A percentile compares a stretch with the other conserved stretches of the same genome.
Evolutionary conservation across 2,888 invertebrate species (phyloP).

Genomic region (Lumbricus terrestris): DNA sequence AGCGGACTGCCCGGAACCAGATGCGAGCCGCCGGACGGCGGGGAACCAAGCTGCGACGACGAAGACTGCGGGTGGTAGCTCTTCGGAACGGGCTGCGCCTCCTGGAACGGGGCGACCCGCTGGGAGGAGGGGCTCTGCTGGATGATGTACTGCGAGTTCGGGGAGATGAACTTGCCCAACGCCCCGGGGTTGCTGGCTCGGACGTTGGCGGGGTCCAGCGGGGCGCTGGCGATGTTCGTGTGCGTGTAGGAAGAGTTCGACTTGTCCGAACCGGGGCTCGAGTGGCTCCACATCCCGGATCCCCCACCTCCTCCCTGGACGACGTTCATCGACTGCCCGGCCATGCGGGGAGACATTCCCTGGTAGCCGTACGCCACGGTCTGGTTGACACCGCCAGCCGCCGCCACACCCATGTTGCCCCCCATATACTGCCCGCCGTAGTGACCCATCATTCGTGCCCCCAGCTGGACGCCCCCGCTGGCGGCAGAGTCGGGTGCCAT

Average conservation of each 20-base stretch:
- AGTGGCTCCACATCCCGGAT: slow-evolving; percentile 21
- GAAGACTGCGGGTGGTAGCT: not conserved
- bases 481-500: not conserved
- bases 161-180: not conserved
- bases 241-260: not conserved
- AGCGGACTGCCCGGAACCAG: not conserved
- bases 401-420: not conserved
- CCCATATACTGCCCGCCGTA: slow-evolving; percentile 14
- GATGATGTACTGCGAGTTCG: not conserved
- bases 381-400: not conserved
- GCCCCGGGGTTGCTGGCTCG: not conserved
- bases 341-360: not conserved
- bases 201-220: not conserved
- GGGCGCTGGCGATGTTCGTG: slow-evolving; percentile 21
- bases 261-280: slow-evolving; percentile 24
- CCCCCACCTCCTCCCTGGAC: not conserved
- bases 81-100: not conserved
- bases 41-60: not conserved
- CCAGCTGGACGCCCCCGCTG: slow-evolving; percentile 13
- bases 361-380: slow-evolving; percentile 21
- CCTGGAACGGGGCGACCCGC: slow-evolving; percentile 18
- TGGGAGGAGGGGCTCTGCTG: slow-evolving; percentile 20
- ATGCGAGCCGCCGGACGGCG: not conserved
- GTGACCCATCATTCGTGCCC: slow-evolving; percentile 21
- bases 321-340: slow-evolving; percentile 12